Evolutionary conservation across 2,888 invertebrate species (phyloP), one percentile per base, ranked within the genome.

Genomic region (Acrobasis repandana): DNA sequence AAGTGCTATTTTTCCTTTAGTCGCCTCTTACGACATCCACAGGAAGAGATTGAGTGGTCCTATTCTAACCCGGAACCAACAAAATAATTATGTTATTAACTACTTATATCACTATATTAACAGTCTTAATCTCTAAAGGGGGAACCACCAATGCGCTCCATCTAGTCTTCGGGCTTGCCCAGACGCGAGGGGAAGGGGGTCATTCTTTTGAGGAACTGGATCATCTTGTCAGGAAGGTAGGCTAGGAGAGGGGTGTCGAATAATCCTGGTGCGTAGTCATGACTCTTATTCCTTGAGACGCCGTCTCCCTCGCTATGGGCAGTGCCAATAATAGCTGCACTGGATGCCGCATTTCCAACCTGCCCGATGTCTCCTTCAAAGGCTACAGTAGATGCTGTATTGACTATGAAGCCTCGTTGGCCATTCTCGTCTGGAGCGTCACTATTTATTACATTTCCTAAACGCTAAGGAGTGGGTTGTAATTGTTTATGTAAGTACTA

Each of bases 311-410:
- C 0, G 99, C 98, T 68, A 99, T 93, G 0, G 99, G 99, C 66
- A 99, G 87, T 0, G 6, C 97, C 96, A 18, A 96, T 97, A 38
- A 99, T 95, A 0, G 96, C 99, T 2, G 97, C 99, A 79, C 98
- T 98, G 59, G 97, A 97, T 0, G 99, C 98, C 0, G 98, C 94
- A 79, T 98, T 98, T 0, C 97, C 98, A 0, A 95, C 96, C 85
- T 99, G 99, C 0, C 99, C 99, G 66, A 96, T 96, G 86, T 99
- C 99, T 0, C 99, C 99, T 60, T 99, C 99, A 77, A 93, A 99
- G 0, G 99, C 99, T 48, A 99, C 98, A 6, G 98, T 95, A 60
- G 98, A 97, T 0, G 99, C 96, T 0, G 99, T 99, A 82, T 99
- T 99, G 0, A 99, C 93, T 61, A 99, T 94, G 0, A 99, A 97